These are phyloP conservation scores for Caiman crocodilus DNA, from an alignment of 2,797 vertebrate genomes.

Conservation along the genomic window DNA sequence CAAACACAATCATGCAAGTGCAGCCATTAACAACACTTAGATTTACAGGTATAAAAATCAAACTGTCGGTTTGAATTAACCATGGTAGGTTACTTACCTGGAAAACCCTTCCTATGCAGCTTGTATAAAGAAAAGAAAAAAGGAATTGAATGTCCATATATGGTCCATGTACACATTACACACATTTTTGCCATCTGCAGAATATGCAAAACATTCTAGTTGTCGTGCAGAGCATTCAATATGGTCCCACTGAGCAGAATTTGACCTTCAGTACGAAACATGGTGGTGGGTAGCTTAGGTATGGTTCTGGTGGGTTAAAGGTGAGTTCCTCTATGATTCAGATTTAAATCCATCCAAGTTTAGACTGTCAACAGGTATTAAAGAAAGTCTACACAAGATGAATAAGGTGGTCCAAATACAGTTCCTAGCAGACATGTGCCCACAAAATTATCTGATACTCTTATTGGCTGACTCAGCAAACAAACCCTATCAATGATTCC, in stretches of 20 bases:
- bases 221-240: background rate
- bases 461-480: background rate
- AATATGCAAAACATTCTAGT: background rate
- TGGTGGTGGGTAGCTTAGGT: background rate
- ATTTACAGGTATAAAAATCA: conserved; percentile 22
- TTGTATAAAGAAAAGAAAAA: conserved; percentile 59
- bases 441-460: background rate
- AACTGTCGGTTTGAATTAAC: background rate
- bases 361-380: background rate
- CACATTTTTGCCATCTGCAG: background rate
- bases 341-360: background rate
- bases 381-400: background rate
- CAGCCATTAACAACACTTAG: conserved; percentile 8
- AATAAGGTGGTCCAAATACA: background rate
- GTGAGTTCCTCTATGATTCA: background rate
- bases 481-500: background rate
- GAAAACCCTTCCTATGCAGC: conserved; percentile 75
- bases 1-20: conserved; percentile 40
- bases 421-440: background rate
- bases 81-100: conserved; percentile 75
- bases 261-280: too few species aligned
- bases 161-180: background rate
- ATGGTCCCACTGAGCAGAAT: background rate
- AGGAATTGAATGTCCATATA: conserved; percentile 20
- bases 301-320: background rate